These are phyloP conservation scores for Adoxophyes honmai DNA, from an alignment of 1,140 invertebrate genomes.

Conservation along the genomic window DNA sequence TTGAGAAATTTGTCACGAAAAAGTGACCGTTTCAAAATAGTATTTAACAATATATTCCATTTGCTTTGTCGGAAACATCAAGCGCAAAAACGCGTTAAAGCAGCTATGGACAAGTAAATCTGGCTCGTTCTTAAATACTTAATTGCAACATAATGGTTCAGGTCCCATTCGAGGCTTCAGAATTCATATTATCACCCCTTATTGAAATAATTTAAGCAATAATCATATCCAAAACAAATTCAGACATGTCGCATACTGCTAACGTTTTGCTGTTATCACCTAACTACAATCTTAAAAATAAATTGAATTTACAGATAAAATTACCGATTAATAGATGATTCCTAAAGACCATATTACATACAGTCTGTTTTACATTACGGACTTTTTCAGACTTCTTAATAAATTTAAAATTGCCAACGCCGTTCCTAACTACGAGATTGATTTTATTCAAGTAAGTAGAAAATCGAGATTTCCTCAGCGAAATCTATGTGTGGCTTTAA, in stretches of 20 bases:
- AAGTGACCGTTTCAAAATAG: background rate
- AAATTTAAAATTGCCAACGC: constrained; percentile 55
- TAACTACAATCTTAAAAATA: constrained; percentile 69
- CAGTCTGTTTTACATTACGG: constrained; percentile 45
- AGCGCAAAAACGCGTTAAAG: constrained; percentile 37
- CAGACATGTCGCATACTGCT: constrained; percentile 40
- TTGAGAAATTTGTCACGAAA: background rate
- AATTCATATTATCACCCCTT: constrained; percentile 53
- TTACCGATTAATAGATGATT: constrained; percentile 56
- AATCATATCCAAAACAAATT: constrained; percentile 42
- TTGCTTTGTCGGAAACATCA: constrained; percentile 3
- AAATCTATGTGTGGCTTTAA: constrained; percentile 52
- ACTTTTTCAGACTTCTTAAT: constrained; percentile 58
- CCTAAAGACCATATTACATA: constrained; percentile 58
- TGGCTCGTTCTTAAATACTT: constrained; percentile 16
- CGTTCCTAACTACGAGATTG: constrained; percentile 61
- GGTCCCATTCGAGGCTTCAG: constrained; percentile 50
- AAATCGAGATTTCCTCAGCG: constrained; percentile 54
- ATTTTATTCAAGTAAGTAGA: constrained; percentile 59
- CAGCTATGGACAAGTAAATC: constrained; percentile 22
- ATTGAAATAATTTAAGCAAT: constrained; percentile 47
- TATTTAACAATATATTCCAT: background rate
- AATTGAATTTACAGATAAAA: constrained; percentile 61
- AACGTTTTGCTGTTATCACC: constrained; percentile 52
- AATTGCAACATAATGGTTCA: constrained; percentile 16